These are phyloP conservation scores for Thalassophryne amazonica DNA, from an alignment of 2,797 vertebrate species.

Conservation along the genomic window DNA sequence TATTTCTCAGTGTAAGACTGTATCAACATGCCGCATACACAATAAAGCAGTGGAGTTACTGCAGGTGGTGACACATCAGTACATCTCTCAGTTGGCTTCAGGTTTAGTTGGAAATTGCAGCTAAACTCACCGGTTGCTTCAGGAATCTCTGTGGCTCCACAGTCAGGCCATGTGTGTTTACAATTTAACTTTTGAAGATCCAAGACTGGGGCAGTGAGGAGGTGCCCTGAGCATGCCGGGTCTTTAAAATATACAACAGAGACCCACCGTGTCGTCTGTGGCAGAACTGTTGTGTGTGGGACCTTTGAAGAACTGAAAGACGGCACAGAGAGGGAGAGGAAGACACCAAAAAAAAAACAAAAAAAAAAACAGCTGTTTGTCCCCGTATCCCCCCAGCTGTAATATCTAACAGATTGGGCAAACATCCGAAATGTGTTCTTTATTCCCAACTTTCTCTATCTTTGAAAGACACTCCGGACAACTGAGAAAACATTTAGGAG, in stretches of 20 bases:
- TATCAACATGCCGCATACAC: no score
- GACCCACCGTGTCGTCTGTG: conserved; percentile 7
- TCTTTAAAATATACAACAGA: conserved; percentile 31
- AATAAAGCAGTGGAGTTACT: conserved; percentile 6
- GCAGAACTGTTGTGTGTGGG: conserved; percentile 20
- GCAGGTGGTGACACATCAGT: not conserved
- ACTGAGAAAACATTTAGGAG: conserved; percentile 58
- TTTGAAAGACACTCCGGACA: conserved; percentile 32
- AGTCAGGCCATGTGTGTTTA: conserved; percentile 10
- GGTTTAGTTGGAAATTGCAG: conserved; percentile 5
- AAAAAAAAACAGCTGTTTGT: conserved; percentile 33
- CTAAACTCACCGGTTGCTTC: conserved; percentile 1
- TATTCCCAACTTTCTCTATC: conserved; percentile 30
- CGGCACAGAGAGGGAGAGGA: conserved; percentile 3
- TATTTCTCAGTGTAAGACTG: no score
- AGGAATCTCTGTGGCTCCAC: not conserved
- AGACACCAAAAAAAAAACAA: not conserved
- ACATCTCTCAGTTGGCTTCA: conserved; percentile 11
- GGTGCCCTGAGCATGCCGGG: conserved; percentile 10
- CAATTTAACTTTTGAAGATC: conserved; percentile 14
- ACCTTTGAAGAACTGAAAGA: conserved; percentile 42
- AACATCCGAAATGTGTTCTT: conserved; percentile 36
- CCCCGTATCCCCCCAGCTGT: conserved; percentile 57
- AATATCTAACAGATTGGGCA: conserved; percentile 42
- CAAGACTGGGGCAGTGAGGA: conserved; percentile 1